Conservation (phyloP, 2,113 vertebrate species). For the Entosphenus tridentatus region DNA sequence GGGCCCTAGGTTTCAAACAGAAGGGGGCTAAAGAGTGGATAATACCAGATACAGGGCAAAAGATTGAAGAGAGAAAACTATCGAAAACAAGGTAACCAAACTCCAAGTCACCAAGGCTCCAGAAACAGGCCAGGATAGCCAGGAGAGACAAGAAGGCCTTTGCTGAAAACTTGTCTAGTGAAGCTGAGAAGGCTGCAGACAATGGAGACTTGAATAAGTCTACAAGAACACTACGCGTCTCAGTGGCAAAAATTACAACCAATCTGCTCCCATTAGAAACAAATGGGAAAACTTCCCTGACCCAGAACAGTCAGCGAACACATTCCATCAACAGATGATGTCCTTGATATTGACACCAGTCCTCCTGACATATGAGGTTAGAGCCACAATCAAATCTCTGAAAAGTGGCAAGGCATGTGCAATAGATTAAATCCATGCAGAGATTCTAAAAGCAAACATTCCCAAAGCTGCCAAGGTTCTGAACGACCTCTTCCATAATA, state of each 20-base stretch:
- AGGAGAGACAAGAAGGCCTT: slow-evolving; percentile 11
- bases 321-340: not conserved
- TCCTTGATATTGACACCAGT: not conserved
- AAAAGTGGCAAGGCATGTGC: not conserved
- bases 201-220: not conserved
- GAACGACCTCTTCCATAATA: not conserved
- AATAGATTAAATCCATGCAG: not conserved
- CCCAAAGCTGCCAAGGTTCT: not conserved
- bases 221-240: slow-evolving; percentile 9
- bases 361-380: not conserved
- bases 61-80: not conserved
- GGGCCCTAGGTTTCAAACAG: not conserved
- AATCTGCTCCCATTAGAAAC: slow-evolving; percentile 7
- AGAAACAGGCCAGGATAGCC: not conserved
- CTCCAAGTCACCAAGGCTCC: slow-evolving; percentile 4
- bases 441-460: not conserved
- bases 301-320: not conserved
- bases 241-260: slow-evolving; percentile 8
- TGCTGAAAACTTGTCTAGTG: slow-evolving; percentile 4
- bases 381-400: not conserved
- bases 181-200: slow-evolving; percentile 7
- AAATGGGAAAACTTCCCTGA: slow-evolving; percentile 7
- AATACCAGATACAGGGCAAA: not conserved
- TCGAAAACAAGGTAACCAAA: not conserved
- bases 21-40: not conserved